Conservation (phyloP, 1,140 invertebrate genomes). For the Lepidurus couesii region DNA sequence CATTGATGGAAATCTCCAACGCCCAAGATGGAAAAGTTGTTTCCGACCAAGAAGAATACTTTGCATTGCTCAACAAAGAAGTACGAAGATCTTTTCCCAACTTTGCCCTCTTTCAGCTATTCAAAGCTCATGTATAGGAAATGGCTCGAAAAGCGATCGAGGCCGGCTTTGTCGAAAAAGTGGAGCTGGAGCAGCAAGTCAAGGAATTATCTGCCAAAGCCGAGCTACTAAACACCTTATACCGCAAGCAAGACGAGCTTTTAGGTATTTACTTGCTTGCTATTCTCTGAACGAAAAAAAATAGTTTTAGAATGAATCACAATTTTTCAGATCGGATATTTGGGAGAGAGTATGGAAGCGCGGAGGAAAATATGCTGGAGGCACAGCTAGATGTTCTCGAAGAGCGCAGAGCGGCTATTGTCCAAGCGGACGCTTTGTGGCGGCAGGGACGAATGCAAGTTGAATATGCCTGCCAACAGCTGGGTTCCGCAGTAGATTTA, state of each 20-base stretch:
- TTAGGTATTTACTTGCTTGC: constrained; percentile 43
- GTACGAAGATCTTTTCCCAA: constrained; percentile 36
- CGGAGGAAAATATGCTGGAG: constrained; percentile 51
- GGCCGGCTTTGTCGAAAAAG: constrained; percentile 39
- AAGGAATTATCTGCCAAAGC: constrained; percentile 43
- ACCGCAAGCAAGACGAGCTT: constrained; percentile 49
- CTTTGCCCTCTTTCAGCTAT: neutral
- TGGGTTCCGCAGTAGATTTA: constrained; percentile 47
- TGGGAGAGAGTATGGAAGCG: constrained; percentile 51
- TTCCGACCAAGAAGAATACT: constrained; percentile 48
- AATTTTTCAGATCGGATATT: constrained; percentile 48
- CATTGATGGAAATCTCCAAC: constrained; percentile 33
- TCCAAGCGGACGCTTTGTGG: constrained; percentile 47
- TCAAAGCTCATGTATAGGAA: constrained; percentile 38
- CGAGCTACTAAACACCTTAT: constrained; percentile 46
- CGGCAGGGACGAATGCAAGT: constrained; percentile 49
- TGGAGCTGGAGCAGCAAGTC: constrained; percentile 43
- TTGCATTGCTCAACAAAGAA: constrained; percentile 49
- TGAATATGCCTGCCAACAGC: constrained; percentile 49
- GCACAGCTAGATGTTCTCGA: constrained; percentile 48
- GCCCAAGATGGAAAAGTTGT: constrained; percentile 34
- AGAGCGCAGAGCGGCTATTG: constrained; percentile 49
- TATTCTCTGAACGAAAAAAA: neutral
- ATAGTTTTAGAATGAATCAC: neutral
- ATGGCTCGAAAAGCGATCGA: constrained; percentile 44